Conservation (phyloP, 1,140 invertebrate genomes). For the Philopotamus ludificatus region DNA sequence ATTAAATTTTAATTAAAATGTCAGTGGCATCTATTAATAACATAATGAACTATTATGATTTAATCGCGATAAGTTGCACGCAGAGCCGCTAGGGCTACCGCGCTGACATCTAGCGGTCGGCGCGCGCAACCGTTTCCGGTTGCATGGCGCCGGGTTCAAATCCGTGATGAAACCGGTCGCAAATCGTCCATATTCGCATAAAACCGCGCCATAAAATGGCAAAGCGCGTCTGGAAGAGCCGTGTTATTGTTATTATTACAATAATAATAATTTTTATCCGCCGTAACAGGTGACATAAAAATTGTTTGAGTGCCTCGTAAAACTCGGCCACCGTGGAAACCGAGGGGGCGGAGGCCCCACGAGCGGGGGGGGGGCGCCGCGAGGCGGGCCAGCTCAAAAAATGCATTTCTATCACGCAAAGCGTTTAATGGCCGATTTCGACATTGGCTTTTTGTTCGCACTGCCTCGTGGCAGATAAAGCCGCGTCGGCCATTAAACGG, state of each 20-base stretch:
- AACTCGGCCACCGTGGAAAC: slow-evolving; percentile 19
- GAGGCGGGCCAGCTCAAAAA: slow-evolving; percentile 13
- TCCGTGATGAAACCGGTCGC: slow-evolving; percentile 4
- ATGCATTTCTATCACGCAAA: slow-evolving; percentile 31
- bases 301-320: slow-evolving; percentile 37
- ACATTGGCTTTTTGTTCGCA: slow-evolving; percentile 28
- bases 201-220: slow-evolving; percentile 1
- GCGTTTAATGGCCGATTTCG: slow-evolving; percentile 34
- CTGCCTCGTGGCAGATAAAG: slow-evolving; percentile 22
- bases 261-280: slow-evolving; percentile 40
- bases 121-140: no score
- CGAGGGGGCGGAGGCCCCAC: slow-evolving; percentile 1
- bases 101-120: no score
- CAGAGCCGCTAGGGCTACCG: no score
- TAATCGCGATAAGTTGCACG: background rate
- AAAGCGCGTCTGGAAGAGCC: slow-evolving; percentile 25
- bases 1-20: background rate
- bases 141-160: slow-evolving; percentile 23
- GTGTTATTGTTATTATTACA: slow-evolving; percentile 17
- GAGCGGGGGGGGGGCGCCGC: background rate
- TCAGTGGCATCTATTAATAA: background rate
- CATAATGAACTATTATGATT: background rate
- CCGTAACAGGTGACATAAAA: slow-evolving; percentile 42
- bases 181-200: background rate
- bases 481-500: slow-evolving; percentile 33